A percentile compares a stretch with the other conserved stretches of the same genome.
These are phyloP conservation scores for Ammodytes dubius DNA, from an alignment of 2,113 vertebrate species.

Conservation along the genomic window DNA sequence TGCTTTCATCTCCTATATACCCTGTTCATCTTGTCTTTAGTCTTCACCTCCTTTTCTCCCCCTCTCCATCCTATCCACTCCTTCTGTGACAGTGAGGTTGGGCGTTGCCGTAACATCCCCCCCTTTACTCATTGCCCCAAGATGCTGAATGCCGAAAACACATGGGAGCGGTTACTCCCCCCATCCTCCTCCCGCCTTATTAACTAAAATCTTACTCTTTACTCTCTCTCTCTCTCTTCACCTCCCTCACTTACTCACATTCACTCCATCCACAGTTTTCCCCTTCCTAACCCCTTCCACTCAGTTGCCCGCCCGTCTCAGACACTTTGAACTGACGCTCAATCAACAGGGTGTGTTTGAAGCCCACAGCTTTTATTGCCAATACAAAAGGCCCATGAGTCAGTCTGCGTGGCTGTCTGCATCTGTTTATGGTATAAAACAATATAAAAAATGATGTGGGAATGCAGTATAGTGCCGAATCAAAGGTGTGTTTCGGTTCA, in stretches of 20 bases:
- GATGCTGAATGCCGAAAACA: constrained; percentile 33
- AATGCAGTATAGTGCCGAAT: background rate
- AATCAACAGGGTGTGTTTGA: constrained; percentile 69
- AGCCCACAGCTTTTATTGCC: constrained; percentile 59
- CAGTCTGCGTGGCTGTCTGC: constrained; percentile 32
- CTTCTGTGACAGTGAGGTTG: background rate
- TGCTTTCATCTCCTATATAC: background rate
- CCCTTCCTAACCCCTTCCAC: background rate
- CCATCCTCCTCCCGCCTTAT: constrained; percentile 15
- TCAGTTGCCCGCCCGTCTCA: constrained; percentile 17
- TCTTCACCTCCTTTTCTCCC: background rate
- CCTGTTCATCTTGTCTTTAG: background rate
- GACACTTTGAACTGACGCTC: constrained; percentile 55
- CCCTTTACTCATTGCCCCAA: background rate
- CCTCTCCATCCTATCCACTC: constrained; percentile 1
- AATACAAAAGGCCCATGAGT: constrained; percentile 41
- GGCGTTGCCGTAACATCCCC: background rate
- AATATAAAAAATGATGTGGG: background rate
- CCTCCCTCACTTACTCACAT: background rate
- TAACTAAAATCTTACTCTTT: background rate
- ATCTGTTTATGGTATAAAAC: background rate
- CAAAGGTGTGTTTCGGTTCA: background rate
- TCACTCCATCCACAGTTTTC: background rate
- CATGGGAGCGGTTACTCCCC: constrained; percentile 52
- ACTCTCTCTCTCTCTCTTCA: background rate